phyloP scores from a whole-genome alignment of 2,888 invertebrate species.

The Noctua janthe region DNA sequence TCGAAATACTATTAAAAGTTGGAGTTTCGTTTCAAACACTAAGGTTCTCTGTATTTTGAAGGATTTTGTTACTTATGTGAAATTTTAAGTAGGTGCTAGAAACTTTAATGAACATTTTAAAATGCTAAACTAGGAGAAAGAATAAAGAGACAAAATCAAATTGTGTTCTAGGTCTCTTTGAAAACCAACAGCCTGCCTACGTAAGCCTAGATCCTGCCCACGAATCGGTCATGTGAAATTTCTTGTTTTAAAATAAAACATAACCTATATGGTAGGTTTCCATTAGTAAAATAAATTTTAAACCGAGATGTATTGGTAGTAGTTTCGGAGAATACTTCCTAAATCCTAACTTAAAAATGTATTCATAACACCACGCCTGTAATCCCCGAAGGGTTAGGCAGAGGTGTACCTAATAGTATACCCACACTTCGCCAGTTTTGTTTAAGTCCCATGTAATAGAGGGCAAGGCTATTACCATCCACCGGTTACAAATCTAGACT shows the following conservation, averaged over 20 bases:
- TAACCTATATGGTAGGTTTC: background rate
- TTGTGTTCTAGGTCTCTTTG: background rate
- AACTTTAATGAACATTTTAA: background rate
- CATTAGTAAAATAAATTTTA: background rate
- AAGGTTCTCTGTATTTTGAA: constrained; percentile 11
- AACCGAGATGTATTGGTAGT: background rate
- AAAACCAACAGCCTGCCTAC: background rate
- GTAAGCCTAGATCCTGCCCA: too few relatives aligned
- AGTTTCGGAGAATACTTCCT: background rate
- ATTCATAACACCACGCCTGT: too few relatives aligned
- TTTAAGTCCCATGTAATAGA: background rate
- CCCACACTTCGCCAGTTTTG: too few relatives aligned
- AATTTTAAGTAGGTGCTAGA: background rate
- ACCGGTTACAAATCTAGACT: background rate
- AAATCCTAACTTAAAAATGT: background rate
- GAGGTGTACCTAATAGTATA: too few relatives aligned
- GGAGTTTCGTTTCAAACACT: constrained; percentile 13
- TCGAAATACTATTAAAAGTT: constrained; percentile 42
- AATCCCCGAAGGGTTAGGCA: too few relatives aligned
- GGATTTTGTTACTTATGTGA: constrained; percentile 3
- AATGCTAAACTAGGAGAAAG: background rate
- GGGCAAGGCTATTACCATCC: background rate
- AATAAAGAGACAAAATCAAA: background rate
- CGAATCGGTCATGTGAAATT: too few relatives aligned
- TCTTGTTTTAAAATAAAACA: background rate